Evolutionary conservation across 2,113 vertebrate species (phyloP).

Genomic region (Porphyrio hochstetteri): DNA sequence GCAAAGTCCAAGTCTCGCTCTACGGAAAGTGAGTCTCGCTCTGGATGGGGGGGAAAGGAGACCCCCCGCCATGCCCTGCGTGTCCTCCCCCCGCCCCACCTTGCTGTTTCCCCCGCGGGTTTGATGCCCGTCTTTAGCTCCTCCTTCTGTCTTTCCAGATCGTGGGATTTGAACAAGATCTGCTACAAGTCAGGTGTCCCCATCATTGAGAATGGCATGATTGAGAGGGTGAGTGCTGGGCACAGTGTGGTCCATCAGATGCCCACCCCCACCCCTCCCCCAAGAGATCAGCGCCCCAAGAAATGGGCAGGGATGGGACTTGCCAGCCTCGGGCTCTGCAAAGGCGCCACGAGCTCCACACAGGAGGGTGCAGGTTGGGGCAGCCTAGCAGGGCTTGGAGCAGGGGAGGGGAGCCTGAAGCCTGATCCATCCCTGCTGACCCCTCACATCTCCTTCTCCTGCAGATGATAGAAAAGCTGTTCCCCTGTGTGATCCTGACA

Average conservation of each 20-base stretch:
- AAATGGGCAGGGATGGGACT: neutral
- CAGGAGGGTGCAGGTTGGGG: neutral
- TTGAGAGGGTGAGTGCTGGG: slow-evolving; percentile 87
- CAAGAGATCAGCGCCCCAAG: neutral
- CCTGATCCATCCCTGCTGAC: neutral
- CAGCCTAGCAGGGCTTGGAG: neutral
- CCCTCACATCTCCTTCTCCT: neutral
- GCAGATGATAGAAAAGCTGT: slow-evolving; percentile 99
- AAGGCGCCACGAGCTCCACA: neutral
- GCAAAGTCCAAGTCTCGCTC: slow-evolving; percentile 96
- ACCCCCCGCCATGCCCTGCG: neutral
- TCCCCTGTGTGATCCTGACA: slow-evolving; percentile 97
- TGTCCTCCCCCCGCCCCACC: neutral
- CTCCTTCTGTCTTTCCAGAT: slow-evolving; percentile 75
- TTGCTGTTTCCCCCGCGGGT: neutral
- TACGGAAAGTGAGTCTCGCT: slow-evolving; percentile 93
- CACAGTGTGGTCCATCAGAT: fast-evolving
- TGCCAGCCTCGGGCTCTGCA: neutral
- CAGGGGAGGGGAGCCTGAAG: fast-evolving
- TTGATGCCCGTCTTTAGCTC: neutral
- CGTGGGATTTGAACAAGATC: slow-evolving; percentile 99
- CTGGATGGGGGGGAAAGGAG: neutral
- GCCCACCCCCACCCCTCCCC: neutral
- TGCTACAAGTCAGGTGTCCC: slow-evolving; percentile 98
- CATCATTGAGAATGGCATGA: slow-evolving; percentile 98